A percentile compares a stretch with the other conserved stretches of the same genome.
These are phyloP conservation scores for Coilia nasus DNA, from an alignment of 2,797 vertebrate genomes.

Conservation along the genomic window DNA sequence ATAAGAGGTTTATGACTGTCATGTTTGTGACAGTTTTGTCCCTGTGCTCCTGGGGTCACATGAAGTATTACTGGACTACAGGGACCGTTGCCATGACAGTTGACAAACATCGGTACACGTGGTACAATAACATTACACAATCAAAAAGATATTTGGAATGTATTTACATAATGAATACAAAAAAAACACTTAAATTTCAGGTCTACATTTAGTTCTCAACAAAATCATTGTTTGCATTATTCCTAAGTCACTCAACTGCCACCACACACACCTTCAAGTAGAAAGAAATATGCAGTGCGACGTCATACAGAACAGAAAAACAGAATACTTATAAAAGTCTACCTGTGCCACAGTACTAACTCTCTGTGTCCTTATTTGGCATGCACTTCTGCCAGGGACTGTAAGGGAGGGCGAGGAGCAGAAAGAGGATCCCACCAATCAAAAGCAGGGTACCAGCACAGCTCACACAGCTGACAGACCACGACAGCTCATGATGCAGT, in stretches of 20 bases:
- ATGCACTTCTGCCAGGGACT: constrained; percentile 75
- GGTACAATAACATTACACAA: neutral
- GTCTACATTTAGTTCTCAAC: neutral
- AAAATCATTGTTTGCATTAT: neutral
- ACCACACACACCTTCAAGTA: constrained; percentile 10
- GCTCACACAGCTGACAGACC: constrained; percentile 82
- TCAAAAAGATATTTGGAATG: constrained; percentile 8
- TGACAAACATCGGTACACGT: neutral
- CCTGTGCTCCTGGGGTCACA: neutral
- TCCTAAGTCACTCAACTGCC: neutral
- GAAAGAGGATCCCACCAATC: constrained; percentile 76
- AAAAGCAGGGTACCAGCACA: constrained; percentile 78
- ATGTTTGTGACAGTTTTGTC: neutral
- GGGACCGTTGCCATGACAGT: neutral
- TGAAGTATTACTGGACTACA: neutral
- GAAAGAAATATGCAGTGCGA: neutral
- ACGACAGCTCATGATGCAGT: constrained; percentile 81
- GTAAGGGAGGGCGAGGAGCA: constrained; percentile 78
- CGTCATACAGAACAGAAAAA: neutral
- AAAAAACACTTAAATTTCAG: neutral
- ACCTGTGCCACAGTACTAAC: constrained; percentile 59
- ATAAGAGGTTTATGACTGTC: neutral
- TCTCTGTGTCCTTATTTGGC: constrained; percentile 64
- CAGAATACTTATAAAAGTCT: constrained; percentile 39
- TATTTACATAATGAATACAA: neutral